A percentile compares a stretch with the other conserved stretches of the same genome.
These are phyloP conservation scores for Apamea sordens DNA, from an alignment of 2,888 invertebrate species.

Conservation along the genomic window DNA sequence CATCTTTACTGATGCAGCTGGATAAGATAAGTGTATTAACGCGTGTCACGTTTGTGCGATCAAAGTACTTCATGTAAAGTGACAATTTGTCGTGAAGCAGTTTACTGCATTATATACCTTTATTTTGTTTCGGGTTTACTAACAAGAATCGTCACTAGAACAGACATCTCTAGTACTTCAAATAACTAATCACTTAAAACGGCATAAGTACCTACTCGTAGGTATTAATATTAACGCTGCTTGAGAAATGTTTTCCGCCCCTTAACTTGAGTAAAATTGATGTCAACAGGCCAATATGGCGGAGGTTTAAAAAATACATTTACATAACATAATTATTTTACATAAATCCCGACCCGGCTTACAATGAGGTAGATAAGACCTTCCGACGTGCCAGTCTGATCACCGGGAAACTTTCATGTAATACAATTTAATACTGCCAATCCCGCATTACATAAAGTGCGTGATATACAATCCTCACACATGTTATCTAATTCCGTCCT, in stretches of 20 bases:
- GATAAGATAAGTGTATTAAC: slow-evolving; percentile 29
- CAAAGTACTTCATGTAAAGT: background rate
- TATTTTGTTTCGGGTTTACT: background rate
- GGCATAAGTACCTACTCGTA: no score
- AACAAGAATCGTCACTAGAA: background rate
- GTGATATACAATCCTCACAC: background rate
- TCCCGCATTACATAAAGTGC: background rate
- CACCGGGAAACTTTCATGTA: background rate
- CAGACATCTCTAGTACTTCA: background rate
- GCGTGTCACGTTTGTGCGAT: background rate
- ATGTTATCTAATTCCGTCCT: background rate
- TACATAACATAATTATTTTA: slow-evolving; percentile 40
- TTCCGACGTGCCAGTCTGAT: no score
- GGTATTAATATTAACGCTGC: background rate
- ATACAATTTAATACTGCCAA: background rate
- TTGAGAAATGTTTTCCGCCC: slow-evolving; percentile 8
- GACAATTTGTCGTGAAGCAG: background rate
- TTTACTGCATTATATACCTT: no score
- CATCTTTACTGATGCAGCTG: slow-evolving; percentile 49
- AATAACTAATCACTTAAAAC: background rate
- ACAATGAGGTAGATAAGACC: background rate
- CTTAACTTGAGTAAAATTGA: slow-evolving; percentile 17
- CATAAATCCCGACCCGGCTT: slow-evolving; percentile 15
- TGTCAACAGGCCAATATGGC: slow-evolving; percentile 15
- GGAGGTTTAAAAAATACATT: slow-evolving; percentile 32